Base-by-base conservation (phyloP, 2,113 vertebrate genomes). In the Peromyscus polionotus region DNA sequence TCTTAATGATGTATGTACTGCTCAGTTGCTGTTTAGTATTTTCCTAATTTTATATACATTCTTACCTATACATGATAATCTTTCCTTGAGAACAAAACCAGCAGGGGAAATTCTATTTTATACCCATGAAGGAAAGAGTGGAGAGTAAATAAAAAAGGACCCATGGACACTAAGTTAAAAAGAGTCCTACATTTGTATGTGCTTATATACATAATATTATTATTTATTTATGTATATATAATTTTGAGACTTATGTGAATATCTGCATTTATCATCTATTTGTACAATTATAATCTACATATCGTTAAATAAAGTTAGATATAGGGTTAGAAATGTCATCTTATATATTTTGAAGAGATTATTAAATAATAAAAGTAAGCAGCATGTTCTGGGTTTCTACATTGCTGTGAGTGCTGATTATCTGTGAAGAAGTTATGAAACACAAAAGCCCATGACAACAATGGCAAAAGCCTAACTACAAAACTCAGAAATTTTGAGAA, bases 91-190 rank as follows among this genome's bases (percentile, higher is more conserved):
- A 75, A 36, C 5, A 92, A 84, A 92, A 26, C 1, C 81, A 42
- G 45, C 3, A 81, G 84, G 22, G 45, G 0, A 68, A 86, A 79
- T 90, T 92, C 95, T 90, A 51, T 70, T 91, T 91, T 91, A 6
- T 63, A 45, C 28, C 91, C 12, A 76, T 70, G 51, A 36, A 93
- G 9, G 19, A 90, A 87, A 90, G 48, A 86, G 10, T 57, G 31
- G 95, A 61, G 2, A 81, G 54, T 51, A 88, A 20, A 9, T 95
- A 80, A 88, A 91, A 59, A 93, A 70, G 81, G 39, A 81, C 8
- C 3, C 6, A 73, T 28, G 2, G 1, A 36, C 70, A 22, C 4
- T 70, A 31, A 73, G 39, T 2, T 91, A 65, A 65, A 85, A 65
- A 65, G 2, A 65, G n/a, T 67, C 2, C 5, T 68, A 33, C 1